These are phyloP conservation scores for Botia almorhae DNA, from an alignment of 2,797 vertebrate genomes.

Conservation along the genomic window DNA sequence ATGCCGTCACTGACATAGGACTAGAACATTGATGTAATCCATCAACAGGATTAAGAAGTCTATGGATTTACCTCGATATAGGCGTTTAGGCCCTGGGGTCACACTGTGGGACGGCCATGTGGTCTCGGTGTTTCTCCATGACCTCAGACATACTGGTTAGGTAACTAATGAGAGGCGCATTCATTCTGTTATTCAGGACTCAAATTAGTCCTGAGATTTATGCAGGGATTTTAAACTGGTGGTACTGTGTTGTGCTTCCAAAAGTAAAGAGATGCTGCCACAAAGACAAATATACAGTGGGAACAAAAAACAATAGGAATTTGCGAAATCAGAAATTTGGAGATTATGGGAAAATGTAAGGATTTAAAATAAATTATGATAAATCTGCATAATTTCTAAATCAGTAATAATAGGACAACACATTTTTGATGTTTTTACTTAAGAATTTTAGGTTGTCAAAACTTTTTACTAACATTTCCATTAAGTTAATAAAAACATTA, in stretches of 20 bases:
- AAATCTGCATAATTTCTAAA: too few relatives aligned
- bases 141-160: slow-evolving; percentile 39
- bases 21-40: slow-evolving; percentile 36
- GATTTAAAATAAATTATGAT: not conserved
- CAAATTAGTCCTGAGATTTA: not conserved
- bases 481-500: too few relatives aligned
- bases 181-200: not conserved
- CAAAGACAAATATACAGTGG: not conserved
- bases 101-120: not conserved
- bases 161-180: slow-evolving; percentile 5
- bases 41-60: slow-evolving; percentile 42
- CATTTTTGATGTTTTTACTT: not conserved
- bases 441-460: not conserved
- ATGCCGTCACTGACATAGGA: slow-evolving; percentile 12
- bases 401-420: not conserved
- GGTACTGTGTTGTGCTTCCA: not conserved
- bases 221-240: not conserved
- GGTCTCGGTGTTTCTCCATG: slow-evolving; percentile 11
- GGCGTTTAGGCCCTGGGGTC: slow-evolving; percentile 38
- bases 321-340: too few relatives aligned
- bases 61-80: slow-evolving; percentile 40
- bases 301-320: not conserved
- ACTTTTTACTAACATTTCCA: too few relatives aligned
- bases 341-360: too few relatives aligned
- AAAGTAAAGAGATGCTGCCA: not conserved